Evolutionary conservation across 1,140 invertebrate species (phyloP).

Genomic region (Saccostrea cuccullata): DNA sequence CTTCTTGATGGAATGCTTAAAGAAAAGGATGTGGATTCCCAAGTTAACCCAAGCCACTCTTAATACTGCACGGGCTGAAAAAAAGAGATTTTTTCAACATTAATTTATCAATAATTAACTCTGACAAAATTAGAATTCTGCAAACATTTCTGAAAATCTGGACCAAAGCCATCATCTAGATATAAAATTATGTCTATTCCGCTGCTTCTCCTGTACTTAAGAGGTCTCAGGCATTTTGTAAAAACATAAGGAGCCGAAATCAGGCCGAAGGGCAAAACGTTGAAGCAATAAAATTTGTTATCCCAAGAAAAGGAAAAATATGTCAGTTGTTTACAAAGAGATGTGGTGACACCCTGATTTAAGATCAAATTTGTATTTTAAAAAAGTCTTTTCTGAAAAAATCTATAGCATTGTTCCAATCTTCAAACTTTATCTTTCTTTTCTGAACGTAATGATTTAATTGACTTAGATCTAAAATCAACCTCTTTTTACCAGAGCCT

Average conservation of each 20-base stretch:
- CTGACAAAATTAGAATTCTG: conserved; percentile 12
- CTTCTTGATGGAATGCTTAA: conserved; percentile 47
- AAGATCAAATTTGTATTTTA: conserved; percentile 53
- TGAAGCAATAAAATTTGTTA: neutral
- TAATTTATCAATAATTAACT: conserved; percentile 22
- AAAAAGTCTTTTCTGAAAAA: conserved; percentile 28
- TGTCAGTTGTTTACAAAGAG: conserved; percentile 43
- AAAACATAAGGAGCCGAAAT: conserved; percentile 44
- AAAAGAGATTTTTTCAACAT: conserved; percentile 45
- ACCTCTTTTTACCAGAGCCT: conserved; percentile 37
- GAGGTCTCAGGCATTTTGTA: neutral
- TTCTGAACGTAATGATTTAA: conserved; percentile 37
- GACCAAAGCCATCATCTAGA: neutral
- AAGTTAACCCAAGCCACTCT: conserved; percentile 44
- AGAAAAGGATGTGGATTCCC: conserved; percentile 25
- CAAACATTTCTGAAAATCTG: neutral
- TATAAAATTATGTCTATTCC: neutral
- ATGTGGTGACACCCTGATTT: conserved; percentile 51
- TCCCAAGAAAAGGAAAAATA: conserved; percentile 53
- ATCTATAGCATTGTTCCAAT: conserved; percentile 29
- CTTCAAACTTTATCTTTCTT: conserved; percentile 45
- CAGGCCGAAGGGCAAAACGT: conserved; percentile 38
- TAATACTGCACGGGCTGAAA: neutral
- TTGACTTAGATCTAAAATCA: conserved; percentile 48
- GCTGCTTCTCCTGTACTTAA: too few relatives aligned